Evolutionary conservation across 2,113 vertebrate species (phyloP), one percentile per base, ranked within the genome.

Genomic region (Silurus asotus): DNA sequence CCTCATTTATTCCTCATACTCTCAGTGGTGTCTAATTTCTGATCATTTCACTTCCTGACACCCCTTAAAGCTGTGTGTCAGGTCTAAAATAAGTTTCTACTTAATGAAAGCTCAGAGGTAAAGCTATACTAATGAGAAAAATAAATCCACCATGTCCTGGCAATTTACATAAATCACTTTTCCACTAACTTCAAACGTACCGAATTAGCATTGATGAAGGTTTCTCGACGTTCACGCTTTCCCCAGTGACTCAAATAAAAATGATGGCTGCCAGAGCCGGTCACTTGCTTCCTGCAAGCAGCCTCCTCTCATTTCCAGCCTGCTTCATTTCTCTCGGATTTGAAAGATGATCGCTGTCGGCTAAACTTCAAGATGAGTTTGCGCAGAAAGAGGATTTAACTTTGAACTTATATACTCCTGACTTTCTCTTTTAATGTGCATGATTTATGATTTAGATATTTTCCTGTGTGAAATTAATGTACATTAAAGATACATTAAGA

Each of bases 101-200:
- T 83, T 62, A 37, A 37, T 49, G 85, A 80, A 61, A 69, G 82
- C 83, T 88, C 55, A 88, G 64, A 77, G 67, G 53, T 28, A 84
- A 87, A 85, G 78, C 56, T 69, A 85, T 81, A 65, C 84, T 89
- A 86, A 89, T 84, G 85, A 87, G 83, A 69, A 79, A 84, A 89
- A 91, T 87, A 89, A 79, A 83, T 81, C 81, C 86, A 74, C 80
- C 81, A 87, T 81, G 82, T 83, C 61, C 20, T 8, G 37, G 17
- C 70, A 67, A 87, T 90, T 91, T 86, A 81, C 86, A 91, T 91
- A 86, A 94, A 87, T 92, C 85, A 88, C 53, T 82, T 86, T 88
- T 58, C 28, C 64, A 28, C 67, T 87, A 20, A 61, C 84, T 87
- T 82, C 64, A 89, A 89, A 92, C 83, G 87, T 69, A 55, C 17